phyloP scores from a whole-genome alignment of 2,888 invertebrate species.

The Phortica okadai region DNA sequence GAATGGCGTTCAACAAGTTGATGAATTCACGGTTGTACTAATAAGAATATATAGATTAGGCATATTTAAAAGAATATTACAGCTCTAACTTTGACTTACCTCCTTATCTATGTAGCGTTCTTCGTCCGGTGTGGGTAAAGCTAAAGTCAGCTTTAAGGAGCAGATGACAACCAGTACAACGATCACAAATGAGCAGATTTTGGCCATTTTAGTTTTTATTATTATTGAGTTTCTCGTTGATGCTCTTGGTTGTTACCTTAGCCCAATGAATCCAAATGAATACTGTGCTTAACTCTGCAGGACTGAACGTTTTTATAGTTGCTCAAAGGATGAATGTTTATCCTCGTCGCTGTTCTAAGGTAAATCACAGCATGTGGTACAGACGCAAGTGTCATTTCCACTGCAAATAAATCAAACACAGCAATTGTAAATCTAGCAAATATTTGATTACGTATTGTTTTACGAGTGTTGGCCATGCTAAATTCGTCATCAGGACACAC shows the following conservation, averaged over 20 bases:
- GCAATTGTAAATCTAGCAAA: constrained; percentile 56
- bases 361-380: constrained; percentile 60
- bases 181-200: constrained; percentile 40
- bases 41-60: neutral
- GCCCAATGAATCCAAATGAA: neutral
- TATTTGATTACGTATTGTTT: constrained; percentile 68
- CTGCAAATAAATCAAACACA: constrained; percentile 66
- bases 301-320: constrained; percentile 57
- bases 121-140: constrained; percentile 70
- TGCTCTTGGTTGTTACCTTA: constrained; percentile 38
- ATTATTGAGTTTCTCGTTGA: constrained; percentile 38
- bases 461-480: constrained; percentile 36
- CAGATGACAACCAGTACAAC: constrained; percentile 27
- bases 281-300: neutral
- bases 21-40: constrained; percentile 70
- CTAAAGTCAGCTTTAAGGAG: constrained; percentile 36
- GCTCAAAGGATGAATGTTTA: neutral
- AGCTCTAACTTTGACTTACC: constrained; percentile 48
- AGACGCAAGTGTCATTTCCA: constrained; percentile 56
- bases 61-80: neutral
- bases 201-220: constrained; percentile 45
- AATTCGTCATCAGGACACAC: neutral
- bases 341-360: constrained; percentile 42
- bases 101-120: constrained; percentile 74
- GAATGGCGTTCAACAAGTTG: constrained; percentile 68